Base-by-base conservation (phyloP, 2,888 invertebrate genomes). In the Callyntrura guangdongensis region DNA sequence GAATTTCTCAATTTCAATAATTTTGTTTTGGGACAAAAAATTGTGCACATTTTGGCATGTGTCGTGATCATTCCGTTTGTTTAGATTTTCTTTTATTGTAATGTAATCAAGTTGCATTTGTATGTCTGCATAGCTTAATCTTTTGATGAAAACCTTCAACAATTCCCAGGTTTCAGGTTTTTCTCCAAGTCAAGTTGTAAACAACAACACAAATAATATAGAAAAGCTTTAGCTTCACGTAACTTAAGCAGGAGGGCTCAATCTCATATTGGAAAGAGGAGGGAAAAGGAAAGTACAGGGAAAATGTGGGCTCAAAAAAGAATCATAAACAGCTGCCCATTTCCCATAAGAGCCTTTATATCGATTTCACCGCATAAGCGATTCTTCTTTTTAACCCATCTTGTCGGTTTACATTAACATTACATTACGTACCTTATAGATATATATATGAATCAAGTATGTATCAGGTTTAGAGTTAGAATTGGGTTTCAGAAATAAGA, bases 301-400 rank as follows among this genome's bases (percentile, higher is more conserved):
- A 77, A 59, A 77, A 25, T 86, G 89, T 82, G 83, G 67, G 59
- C 81, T 89, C 81, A 79, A 67, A 36, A 85, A 69, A 49, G 56
- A 90, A 90, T 90, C 67, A 90, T 90, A 90, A 90, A 81, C 90
- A 90, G 49, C 90, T 90, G 90, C 81, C 47, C 27, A 45, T 79
- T 90, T 90, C 90, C 85, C 85, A 81, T 61, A 90, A 56, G 36
- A 87, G 53, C 25, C 17, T 79, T 87, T 64, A 83, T 83, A 81
- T 81, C 59, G 81, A 81, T 69, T 86, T 74, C 86, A 47, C 36
- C 72, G 74, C 61, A 74, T 45, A 84, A 84, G 84, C 49, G 25
- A 25, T 49, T 83, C 20, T 47, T 83, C 77, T 14, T 83, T 69
- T 69, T 84, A 53, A 53, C 84, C 84, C 53, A 69, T 61, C 17